phyloP scores from a whole-genome alignment of 2,113 vertebrate genomes.

The Vulpes ferrilata region DNA sequence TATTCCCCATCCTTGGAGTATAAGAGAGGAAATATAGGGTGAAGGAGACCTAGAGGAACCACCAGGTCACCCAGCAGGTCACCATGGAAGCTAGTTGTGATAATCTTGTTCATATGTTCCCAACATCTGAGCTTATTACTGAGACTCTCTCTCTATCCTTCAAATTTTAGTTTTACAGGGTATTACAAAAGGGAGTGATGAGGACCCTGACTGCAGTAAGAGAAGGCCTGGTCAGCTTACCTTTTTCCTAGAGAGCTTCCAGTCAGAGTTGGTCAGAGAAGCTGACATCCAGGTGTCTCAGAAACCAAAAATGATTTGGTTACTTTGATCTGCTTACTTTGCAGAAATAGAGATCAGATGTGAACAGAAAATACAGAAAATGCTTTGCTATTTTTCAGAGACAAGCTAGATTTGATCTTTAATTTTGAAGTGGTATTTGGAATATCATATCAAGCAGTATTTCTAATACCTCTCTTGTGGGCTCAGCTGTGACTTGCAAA shows the following conservation, averaged over 20 bases:
- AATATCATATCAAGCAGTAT: background rate
- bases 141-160: background rate
- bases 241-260: background rate
- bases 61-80: background rate
- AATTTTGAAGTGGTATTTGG: background rate
- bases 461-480: background rate
- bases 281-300: background rate
- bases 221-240: background rate
- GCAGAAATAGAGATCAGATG: background rate
- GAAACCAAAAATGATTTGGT: background rate
- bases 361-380: background rate
- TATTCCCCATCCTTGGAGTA: background rate
- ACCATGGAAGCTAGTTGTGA: background rate
- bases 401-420: background rate
- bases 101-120: background rate
- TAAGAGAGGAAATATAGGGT: background rate
- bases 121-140: background rate
- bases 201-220: background rate
- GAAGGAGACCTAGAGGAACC: background rate
- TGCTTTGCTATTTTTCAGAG: background rate
- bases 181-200: constrained; percentile 7
- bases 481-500: background rate
- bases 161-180: background rate
- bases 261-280: background rate
- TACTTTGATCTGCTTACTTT: background rate